A percentile compares a stretch with the other conserved stretches of the same genome.
These are phyloP conservation scores for Melieria omissa DNA, from an alignment of 2,888 invertebrate genomes.

Conservation along the genomic window DNA sequence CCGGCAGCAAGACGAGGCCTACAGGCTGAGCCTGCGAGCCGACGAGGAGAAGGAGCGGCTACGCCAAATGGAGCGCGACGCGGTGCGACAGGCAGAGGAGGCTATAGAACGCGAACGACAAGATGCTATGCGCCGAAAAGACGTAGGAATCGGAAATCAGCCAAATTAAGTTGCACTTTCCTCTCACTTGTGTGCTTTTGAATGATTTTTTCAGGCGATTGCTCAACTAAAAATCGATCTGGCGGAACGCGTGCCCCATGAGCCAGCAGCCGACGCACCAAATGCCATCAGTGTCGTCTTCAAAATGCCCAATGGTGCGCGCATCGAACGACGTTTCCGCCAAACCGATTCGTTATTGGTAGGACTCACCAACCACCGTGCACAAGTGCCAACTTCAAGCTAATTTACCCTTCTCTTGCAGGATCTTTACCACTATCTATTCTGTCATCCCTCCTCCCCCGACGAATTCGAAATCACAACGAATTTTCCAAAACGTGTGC, in stretches of 20 bases:
- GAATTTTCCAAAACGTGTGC: slow-evolving; percentile 90
- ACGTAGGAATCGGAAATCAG: slow-evolving; percentile 50
- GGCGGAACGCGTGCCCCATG: slow-evolving; percentile 75
- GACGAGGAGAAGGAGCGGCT: slow-evolving; percentile 94
- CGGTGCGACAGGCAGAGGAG: slow-evolving; percentile 68
- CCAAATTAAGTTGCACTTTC: not conserved
- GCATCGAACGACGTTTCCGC: slow-evolving; percentile 89
- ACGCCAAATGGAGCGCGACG: slow-evolving; percentile 72
- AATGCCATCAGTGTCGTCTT: slow-evolving; percentile 86
- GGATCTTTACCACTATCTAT: slow-evolving; percentile 94
- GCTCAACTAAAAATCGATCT: slow-evolving; percentile 75
- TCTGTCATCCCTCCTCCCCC: slow-evolving; percentile 93
- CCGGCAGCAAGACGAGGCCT: slow-evolving; percentile 93
- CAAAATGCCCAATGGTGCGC: slow-evolving; percentile 88
- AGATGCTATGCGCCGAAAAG: slow-evolving; percentile 69
- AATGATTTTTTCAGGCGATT: slow-evolving; percentile 68
- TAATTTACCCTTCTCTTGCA: slow-evolving; percentile 67
- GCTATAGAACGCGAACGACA: slow-evolving; percentile 68
- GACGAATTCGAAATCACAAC: slow-evolving; percentile 94
- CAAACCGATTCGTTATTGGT: slow-evolving; percentile 73
- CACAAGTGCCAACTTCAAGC: no score
- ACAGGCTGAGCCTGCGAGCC: slow-evolving; percentile 87
- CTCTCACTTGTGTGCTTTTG: not conserved
- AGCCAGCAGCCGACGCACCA: slow-evolving; percentile 78
- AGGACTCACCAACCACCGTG: no score